These are phyloP conservation scores for Silurus meridionalis DNA, from an alignment of 2,113 vertebrate species.

Conservation along the genomic window DNA sequence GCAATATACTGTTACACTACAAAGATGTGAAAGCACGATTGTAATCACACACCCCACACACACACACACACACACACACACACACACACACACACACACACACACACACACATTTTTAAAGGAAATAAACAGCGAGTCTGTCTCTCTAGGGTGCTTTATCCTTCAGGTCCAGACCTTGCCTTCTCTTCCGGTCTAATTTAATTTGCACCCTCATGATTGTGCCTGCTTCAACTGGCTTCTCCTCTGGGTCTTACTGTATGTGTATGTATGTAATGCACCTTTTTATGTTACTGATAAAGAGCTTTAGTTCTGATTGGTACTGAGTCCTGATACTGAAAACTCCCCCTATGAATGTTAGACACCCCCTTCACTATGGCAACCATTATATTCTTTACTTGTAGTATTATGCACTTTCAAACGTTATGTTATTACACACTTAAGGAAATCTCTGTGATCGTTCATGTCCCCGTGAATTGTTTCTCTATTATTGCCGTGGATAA, in stretches of 20 bases:
- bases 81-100: conserved; percentile 34
- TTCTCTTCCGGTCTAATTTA: conserved; percentile 78
- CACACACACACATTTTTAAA: conserved; percentile 32
- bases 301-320: not conserved
- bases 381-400: not conserved
- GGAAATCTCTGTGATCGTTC: not conserved
- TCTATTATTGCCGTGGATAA: not conserved
- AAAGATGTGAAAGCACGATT: not conserved
- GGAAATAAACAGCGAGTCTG: conserved; percentile 29
- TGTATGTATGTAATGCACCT: not conserved
- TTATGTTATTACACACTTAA: not conserved
- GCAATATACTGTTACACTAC: not conserved
- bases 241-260: conserved; percentile 23
- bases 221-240: conserved; percentile 62
- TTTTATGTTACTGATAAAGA: not conserved
- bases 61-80: conserved; percentile 31
- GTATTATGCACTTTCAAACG: not conserved
- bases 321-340: not conserved
- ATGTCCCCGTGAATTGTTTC: not conserved
- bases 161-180: conserved; percentile 76
- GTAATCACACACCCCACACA: conserved; percentile 27
- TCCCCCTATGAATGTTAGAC: not conserved
- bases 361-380: not conserved
- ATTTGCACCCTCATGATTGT: conserved; percentile 78
- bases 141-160: conserved; percentile 60